Base-by-base conservation (phyloP, 2,113 vertebrate genomes). In the Labrus mixtus region DNA sequence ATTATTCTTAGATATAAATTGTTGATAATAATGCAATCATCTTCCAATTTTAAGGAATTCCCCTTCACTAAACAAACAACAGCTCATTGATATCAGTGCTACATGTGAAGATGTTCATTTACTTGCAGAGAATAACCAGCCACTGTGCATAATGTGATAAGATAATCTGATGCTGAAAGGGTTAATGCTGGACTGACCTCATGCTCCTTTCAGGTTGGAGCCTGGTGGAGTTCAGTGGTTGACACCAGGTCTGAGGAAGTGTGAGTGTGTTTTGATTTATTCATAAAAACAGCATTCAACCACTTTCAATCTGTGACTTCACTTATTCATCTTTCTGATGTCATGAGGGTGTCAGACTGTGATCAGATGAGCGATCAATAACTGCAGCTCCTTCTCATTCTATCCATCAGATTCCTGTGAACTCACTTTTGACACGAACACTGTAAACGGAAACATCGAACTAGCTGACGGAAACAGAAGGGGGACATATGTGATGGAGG, bases 321-420 rank as follows among this genome's bases (percentile, higher is more conserved):
- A 41, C 1, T 48, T 12, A 2, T 13, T 16, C 10, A 17, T 16
- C 1, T 48, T 16, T n/a, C 0, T 77, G 10, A 82, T 68, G 9
- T 11, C 33, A 1, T 16, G 15, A 7, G 13, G 3, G 8, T 58
- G 29, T 33, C 29, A 33, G 6, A 6, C 29, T 6, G 29, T 33
- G 29, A 6, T 33, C 22, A 25, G 19, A 55, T 62, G 48, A 19
- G 39, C 16, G 48, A 16, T 50, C 1, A 19, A 51, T 51, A 51
- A 51, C 37, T 19, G 8, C 41, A 46, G 10, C 45, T n/a, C 12
- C 66, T 10, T 58, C 50, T 51, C 17, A 51, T n/a, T 64, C 15
- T 62, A 19, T 25, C 45, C 19, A 15, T 41, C 56, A 80, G 78
- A 68, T 50, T 37, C 9, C 69, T 55, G 56, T 63, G 29, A 63